Conservation (phyloP, 2,888 invertebrate genomes). For the Protonemura montana region DNA sequence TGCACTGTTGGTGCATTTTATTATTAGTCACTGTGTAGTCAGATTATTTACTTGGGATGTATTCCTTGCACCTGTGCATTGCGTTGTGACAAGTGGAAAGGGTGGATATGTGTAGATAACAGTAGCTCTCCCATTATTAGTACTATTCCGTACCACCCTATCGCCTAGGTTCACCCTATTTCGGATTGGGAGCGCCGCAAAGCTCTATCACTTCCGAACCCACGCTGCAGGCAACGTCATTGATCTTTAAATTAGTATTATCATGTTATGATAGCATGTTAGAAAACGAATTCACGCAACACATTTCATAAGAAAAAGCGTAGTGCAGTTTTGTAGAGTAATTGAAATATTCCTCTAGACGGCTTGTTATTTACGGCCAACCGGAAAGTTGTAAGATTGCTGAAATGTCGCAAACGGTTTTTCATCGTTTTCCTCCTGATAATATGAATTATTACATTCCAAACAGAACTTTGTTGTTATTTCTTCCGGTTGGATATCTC, state of each 20-base stretch:
- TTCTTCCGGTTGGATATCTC: neutral
- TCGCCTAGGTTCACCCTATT: too few relatives aligned
- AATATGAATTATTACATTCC: neutral
- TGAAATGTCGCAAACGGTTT: neutral
- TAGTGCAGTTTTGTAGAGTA: neutral
- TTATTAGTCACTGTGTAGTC: neutral
- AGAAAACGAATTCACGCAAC: neutral
- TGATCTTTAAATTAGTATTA: neutral
- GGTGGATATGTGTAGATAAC: neutral
- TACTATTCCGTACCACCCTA: neutral
- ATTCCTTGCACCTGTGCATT: neutral
- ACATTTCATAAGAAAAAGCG: neutral
- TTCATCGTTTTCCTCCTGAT: neutral
- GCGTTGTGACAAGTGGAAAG: neutral
- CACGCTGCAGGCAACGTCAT: neutral
- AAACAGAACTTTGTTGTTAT: neutral
- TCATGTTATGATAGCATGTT: neutral
- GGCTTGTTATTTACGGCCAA: neutral
- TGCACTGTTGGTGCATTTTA: neutral
- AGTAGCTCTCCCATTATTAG: neutral
- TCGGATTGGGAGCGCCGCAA: neutral
- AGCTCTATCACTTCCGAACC: neutral
- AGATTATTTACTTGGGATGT: neutral
- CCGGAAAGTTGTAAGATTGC: neutral
- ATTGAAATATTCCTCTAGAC: neutral